Conservation (phyloP, 2,797 vertebrate species). For the Gambusia yucatana region DNA sequence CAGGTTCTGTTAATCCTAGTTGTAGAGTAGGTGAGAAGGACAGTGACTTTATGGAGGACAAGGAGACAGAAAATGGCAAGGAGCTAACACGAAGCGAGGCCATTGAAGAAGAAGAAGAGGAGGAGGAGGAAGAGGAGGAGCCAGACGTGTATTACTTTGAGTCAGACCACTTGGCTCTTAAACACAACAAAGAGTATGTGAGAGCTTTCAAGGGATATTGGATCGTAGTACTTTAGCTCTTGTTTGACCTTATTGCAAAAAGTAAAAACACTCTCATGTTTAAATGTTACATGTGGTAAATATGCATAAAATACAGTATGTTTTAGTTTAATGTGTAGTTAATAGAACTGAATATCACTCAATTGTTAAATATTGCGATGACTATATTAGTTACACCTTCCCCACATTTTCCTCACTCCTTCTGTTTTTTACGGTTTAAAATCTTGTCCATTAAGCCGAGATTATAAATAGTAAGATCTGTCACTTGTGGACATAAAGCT, state of each 20-base stretch:
- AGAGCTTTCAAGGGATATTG: conserved; percentile 49
- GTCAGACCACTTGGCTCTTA: conserved; percentile 99
- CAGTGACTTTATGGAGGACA: conserved; percentile 59
- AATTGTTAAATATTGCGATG: neutral
- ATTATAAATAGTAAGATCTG: neutral
- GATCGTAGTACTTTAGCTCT: conserved; percentile 37
- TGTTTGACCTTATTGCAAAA: conserved; percentile 13
- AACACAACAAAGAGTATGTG: conserved; percentile 99
- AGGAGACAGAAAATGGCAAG: conserved; percentile 83
- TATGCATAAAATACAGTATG: neutral
- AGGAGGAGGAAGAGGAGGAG: conserved; percentile 89
- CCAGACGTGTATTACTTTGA: conserved; percentile 99
- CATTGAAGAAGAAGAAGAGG: conserved; percentile 65
- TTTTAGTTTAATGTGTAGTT: neutral
- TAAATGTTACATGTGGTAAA: neutral
- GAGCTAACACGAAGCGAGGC: conserved; percentile 80
- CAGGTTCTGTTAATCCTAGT: conserved; percentile 73
- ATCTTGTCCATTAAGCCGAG: neutral
- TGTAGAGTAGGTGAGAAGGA: conserved; percentile 75
- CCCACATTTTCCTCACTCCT: neutral
- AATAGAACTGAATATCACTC: neutral
- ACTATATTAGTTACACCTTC: neutral
- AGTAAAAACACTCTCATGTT: conserved; percentile 14
- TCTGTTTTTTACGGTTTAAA: neutral
- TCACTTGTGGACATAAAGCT: neutral